phyloP scores from a whole-genome alignment of 2,888 invertebrate species.

The Drosophila paranaensis region DNA sequence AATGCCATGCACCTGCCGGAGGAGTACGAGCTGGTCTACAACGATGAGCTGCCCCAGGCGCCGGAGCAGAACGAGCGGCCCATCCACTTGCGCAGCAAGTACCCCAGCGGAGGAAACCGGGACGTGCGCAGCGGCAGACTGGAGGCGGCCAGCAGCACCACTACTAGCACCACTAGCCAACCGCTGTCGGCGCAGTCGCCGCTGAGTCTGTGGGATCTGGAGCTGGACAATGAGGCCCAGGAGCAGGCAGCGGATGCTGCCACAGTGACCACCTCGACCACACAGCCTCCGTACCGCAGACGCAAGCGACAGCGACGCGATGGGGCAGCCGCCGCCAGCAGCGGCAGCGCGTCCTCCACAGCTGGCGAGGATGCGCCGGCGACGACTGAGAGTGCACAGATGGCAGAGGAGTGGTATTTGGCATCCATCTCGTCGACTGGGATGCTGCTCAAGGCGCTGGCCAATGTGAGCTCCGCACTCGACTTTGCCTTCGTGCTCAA shows the following conservation, averaged over 20 bases:
- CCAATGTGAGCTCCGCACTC: conserved; percentile 83
- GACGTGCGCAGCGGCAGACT: conserved; percentile 82
- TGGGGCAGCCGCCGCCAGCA: conserved; percentile 5
- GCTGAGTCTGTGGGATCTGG: conserved; percentile 86
- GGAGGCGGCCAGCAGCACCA: conserved; percentile 32
- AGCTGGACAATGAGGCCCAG: conserved; percentile 86
- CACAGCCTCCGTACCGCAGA: conserved; percentile 37
- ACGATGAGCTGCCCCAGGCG: conserved; percentile 77
- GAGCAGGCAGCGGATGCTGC: conserved; percentile 79
- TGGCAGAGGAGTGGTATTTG: conserved; percentile 74
- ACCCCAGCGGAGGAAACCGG: conserved; percentile 81
- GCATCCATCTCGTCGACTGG: conserved; percentile 84
- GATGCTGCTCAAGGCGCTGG: conserved; percentile 85
- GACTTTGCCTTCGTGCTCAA: conserved; percentile 91
- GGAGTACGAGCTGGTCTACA: conserved; percentile 83
- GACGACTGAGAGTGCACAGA: conserved; percentile 19
- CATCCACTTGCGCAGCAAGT: conserved; percentile 82
- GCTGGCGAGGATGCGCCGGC: conserved; percentile 40
- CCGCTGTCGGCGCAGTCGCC: conserved; percentile 67
- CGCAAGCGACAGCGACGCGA: conserved; percentile 61
- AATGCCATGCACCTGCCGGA: conserved; percentile 72
- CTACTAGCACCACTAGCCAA: conserved; percentile 49
- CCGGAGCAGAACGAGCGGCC: conserved; percentile 79
- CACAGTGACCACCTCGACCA: not conserved
- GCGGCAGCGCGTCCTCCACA: conserved; percentile 19